phyloP scores from a whole-genome alignment of 2,888 invertebrate species.

The Pycnomerus fuliginosus region DNA sequence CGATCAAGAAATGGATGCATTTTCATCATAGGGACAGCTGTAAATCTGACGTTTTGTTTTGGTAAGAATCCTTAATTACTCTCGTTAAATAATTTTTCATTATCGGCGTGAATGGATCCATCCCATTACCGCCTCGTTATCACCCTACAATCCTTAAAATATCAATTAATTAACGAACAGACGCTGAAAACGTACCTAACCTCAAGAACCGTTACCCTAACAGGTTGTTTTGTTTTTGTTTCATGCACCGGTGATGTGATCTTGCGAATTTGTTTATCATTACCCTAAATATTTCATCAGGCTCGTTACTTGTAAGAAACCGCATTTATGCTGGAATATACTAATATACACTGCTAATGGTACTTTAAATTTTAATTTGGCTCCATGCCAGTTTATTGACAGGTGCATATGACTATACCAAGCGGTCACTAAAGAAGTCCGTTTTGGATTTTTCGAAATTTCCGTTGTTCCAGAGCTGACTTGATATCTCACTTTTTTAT shows the following conservation, averaged over 20 bases:
- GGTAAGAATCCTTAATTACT: slow-evolving; percentile 1
- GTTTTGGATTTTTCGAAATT: slow-evolving; percentile 72
- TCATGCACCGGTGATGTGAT: neutral
- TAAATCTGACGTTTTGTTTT: slow-evolving; percentile 6
- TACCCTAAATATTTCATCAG: neutral
- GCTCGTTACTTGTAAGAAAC: neutral
- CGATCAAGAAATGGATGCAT: slow-evolving; percentile 38
- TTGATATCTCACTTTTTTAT: too few species aligned
- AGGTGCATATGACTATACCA: too few species aligned
- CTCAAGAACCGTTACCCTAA: slow-evolving; percentile 22
- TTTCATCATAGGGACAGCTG: slow-evolving; percentile 16
- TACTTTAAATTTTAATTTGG: slow-evolving; percentile 8
- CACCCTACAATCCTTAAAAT: too few species aligned
- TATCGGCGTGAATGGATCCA: too few species aligned
- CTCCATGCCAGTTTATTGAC: slow-evolving; percentile 2
- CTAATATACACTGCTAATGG: slow-evolving; percentile 1
- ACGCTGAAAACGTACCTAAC: slow-evolving; percentile 13
- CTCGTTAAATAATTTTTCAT: too few species aligned
- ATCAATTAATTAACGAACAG: too few species aligned
- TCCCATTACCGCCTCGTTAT: too few species aligned
- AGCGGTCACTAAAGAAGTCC: too few species aligned
- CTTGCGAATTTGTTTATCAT: neutral
- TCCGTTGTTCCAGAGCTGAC: slow-evolving; percentile 79
- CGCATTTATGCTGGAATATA: neutral
- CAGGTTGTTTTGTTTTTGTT: slow-evolving; percentile 17